phyloP scores from a whole-genome alignment of 2,797 vertebrate species.

The Saguinus oedipus region DNA sequence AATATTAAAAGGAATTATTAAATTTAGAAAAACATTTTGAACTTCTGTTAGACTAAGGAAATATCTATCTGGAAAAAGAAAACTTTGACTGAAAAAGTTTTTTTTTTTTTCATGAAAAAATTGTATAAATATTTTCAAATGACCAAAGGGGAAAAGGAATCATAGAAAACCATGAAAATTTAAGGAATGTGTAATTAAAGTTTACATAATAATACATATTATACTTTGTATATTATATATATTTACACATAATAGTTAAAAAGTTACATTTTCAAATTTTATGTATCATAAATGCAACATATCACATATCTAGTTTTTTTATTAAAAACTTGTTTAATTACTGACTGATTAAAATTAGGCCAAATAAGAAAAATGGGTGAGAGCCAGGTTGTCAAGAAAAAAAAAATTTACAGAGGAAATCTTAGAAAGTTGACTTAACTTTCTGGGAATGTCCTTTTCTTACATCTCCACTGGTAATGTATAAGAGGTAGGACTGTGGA shows the following conservation, averaged over 20 bases:
- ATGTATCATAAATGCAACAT: not conserved
- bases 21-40: not conserved
- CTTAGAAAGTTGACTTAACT: not conserved
- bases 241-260: not conserved
- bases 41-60: not conserved
- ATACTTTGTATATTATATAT: not conserved
- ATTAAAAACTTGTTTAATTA: not conserved
- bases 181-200: not conserved
- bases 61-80: not conserved
- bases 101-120: not conserved
- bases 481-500: not conserved
- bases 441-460: no score
- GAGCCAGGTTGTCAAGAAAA: not conserved
- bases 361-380: not conserved
- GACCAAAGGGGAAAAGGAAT: not conserved
- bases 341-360: not conserved
- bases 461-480: no score
- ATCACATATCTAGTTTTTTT: not conserved
- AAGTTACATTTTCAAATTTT: not conserved
- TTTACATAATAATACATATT: not conserved
- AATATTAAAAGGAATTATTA: conserved; percentile 36
- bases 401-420: not conserved
- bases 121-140: not conserved
- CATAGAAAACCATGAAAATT: not conserved
- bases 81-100: not conserved